Conservation (phyloP, 2,888 invertebrate species). For the Pheosia tremula region DNA sequence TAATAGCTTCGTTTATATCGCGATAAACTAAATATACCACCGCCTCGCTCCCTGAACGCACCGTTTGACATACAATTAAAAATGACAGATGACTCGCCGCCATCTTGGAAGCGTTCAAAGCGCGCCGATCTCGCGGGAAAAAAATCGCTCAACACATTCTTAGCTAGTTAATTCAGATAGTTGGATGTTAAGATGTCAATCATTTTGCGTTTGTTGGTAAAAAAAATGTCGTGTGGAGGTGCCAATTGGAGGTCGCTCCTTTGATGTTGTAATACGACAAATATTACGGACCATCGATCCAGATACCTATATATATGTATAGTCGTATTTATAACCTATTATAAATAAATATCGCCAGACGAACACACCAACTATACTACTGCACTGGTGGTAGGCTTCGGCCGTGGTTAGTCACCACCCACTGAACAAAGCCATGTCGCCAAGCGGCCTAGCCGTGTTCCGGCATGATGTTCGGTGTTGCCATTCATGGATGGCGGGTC, state of each 20-base stretch:
- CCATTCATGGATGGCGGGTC: no score
- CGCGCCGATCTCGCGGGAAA: conserved; percentile 51
- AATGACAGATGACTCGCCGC: conserved; percentile 79
- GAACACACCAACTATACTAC: no score
- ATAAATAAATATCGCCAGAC: no score
- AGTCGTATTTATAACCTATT: neutral
- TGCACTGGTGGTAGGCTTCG: no score
- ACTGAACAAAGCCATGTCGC: no score
- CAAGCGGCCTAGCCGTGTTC: no score
- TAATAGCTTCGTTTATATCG: conserved; percentile 75
- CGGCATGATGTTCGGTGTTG: no score
- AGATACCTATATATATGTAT: neutral
- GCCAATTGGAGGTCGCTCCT: conserved; percentile 28
- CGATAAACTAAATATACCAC: conserved; percentile 81
- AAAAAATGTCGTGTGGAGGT: conserved; percentile 21
- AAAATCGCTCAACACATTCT: conserved; percentile 68
- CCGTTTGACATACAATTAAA: conserved; percentile 81
- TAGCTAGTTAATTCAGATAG: conserved; percentile 62
- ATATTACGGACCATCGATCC: neutral
- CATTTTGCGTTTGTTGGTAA: conserved; percentile 41
- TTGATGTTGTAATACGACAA: conserved; percentile 23
- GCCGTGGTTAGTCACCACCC: no score
- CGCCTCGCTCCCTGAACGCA: conserved; percentile 52
- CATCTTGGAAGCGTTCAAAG: conserved; percentile 72
- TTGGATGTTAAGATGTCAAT: conserved; percentile 60